Evolutionary conservation across 2,113 vertebrate genomes (phyloP), one percentile per base, ranked within the genome.

Genomic region (Macrotus californicus): DNA sequence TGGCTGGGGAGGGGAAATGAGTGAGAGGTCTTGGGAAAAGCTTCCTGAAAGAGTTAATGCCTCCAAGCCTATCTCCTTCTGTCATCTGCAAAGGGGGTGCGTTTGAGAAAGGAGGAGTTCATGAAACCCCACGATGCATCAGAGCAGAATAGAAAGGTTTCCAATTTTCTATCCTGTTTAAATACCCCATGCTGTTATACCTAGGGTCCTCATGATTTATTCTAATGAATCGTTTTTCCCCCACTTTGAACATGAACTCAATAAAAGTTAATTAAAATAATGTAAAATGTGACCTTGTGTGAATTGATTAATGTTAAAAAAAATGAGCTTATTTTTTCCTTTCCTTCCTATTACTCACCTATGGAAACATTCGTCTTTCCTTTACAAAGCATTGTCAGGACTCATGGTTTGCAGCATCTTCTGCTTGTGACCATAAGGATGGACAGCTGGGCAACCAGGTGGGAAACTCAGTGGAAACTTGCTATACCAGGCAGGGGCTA

Each of bases 221-320:
- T 94, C 84, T 96, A 96, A 97, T 86, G 70, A 98, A 80, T 10
- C 2, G 67, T 91, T 91, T 95, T 90, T 91, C 29, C 24, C 72
- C 43, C 86, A 36, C 95, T 97, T 97, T 92, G 79, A 97, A 97
- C 92, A 92, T 94, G 75, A 96, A 92, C 26, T 97, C 94, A 93
- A 81, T 96, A 87, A 94, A 97, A 97, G 76, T 97, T 97, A 97
- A 98, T 97, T 97, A 98, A 98, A 97, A 97, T 91, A 19, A 94
- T 97, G 86, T 96, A 97, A 97, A 97, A 94, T 85, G 73, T 26
- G 34, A 95, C 96, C 94, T 96, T 94, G 89, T 92, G 94, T 96
- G 96, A 94, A 97, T 96, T 95, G 97, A 96, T 89, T 96, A 92
- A 83, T 4, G 11, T 92, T 96, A 91, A 46, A 87, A 87, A 94